A percentile compares a stretch with the other conserved stretches of the same genome.
Conservation (phyloP, 2,113 vertebrate species). For the Eolophus roseicapilla region DNA sequence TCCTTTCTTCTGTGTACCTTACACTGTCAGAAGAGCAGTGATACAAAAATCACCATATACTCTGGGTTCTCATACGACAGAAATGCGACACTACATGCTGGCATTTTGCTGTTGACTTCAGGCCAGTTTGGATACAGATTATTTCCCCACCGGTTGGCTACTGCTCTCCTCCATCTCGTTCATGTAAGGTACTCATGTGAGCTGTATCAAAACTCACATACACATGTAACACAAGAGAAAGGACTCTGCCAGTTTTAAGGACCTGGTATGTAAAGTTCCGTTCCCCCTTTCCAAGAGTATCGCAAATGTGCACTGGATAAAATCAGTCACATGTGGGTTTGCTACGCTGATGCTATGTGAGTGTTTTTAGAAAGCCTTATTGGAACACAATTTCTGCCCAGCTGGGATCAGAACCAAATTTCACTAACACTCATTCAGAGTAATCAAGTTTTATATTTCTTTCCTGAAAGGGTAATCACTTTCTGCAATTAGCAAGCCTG, state of each 20-base stretch:
- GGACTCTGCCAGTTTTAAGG: not conserved
- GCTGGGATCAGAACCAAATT: constrained; percentile 31
- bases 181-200: accelerated
- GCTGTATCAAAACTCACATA: accelerated
- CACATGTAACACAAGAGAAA: accelerated
- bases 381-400: not conserved
- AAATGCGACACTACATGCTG: accelerated
- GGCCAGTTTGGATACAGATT: not conserved
- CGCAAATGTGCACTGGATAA: accelerated
- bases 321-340: not conserved
- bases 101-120: not conserved
- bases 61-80: not conserved
- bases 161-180: accelerated
- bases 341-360: accelerated
- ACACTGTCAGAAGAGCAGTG: no score
- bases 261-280: not conserved
- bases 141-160: not conserved
- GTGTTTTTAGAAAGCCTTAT: not conserved
- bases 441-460: constrained; percentile 62
- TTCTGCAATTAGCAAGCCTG: constrained; percentile 50
- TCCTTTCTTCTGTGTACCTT: not conserved
- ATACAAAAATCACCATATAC: accelerated
- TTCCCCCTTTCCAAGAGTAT: not conserved
- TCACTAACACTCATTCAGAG: constrained; percentile 7
- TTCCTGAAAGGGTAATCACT: constrained; percentile 51